Base-by-base conservation (phyloP, 2,888 invertebrate species). In the Papilio protenor region DNA sequence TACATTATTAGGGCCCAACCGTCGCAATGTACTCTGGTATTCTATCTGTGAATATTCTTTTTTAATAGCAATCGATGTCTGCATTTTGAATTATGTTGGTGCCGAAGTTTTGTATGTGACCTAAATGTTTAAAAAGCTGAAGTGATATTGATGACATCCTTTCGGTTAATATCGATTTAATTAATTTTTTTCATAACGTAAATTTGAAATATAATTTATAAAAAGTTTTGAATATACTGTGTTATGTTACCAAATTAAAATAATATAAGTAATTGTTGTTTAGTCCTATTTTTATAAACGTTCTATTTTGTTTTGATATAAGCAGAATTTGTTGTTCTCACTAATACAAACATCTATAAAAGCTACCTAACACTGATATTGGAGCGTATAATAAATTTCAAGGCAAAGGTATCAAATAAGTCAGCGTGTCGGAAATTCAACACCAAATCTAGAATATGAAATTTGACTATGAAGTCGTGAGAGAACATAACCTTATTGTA, bases 1-100 rank as follows among this genome's bases (percentile, higher is more conserved):
- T 55, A 21, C 77, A 72, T 76, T 76, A 76, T 76, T 69, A 73
- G 70, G 33, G 33, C 69, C 73, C 69, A 55, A 66, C 40, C 14
- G 73, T 73, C 57, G 47, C 59, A 49, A 33, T 55, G 33, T 69
- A 77, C 74, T 75, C 78, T 75, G 55, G 75, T 72, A 75, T 78
- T 78, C 71, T 61, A 18, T 59, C 71, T 74, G 74, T 75, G 61
- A 69, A 59, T 70, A 33, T 33, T 27, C 12, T 70, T 70, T 52
- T 74, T 59, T 73, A 55, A 77, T 49, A 23, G 70, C 49, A 47
- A 8, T 75, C 74, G 59, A 33, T 47, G 74, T 77, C 77, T 74
- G 77, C 74, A 77, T 77, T 70, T 59, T 23, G 59, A 77, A 77
- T 70, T 33, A 57, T 70, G 52, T 55, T 49, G 49, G 33, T 59